Base-by-base conservation (phyloP, 30 jellyfish, hydroid and myxozoan species). In the Turritopsis rubra region DNA sequence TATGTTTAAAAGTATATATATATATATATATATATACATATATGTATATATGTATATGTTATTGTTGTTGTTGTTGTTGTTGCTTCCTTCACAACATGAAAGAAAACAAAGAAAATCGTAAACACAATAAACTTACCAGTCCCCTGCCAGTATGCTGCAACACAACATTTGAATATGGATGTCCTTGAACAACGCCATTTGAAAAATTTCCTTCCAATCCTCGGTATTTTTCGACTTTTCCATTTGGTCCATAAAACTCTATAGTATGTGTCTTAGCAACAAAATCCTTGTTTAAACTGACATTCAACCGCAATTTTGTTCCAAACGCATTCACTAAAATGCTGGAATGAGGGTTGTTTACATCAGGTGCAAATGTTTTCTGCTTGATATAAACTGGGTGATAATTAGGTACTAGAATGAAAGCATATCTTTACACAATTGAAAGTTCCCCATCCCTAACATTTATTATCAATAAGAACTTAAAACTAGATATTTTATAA, bases 41-140 rank as follows among this genome's bases (percentile, higher is more conserved):
- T n/a, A n/a, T n/a, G n/a, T n/a, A n/a, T n/a, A n/a, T n/a, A n/a
- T n/a, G n/a, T n/a, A n/a, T n/a, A n/a, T n/a, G n/a, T n/a, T n/a
- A n/a, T n/a, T n/a, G n/a, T n/a, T n/a, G n/a, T n/a, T n/a, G n/a
- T n/a, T n/a, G n/a, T n/a, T n/a, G n/a, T n/a, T n/a, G n/a, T n/a
- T n/a, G n/a, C n/a, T n/a, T n/a, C n/a, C n/a, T n/a, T n/a, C n/a
- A n/a, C n/a, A n/a, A n/a, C n/a, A n/a, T n/a, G n/a, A n/a, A n/a
- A n/a, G n/a, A n/a, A n/a, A n/a, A n/a, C n/a, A n/a, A n/a, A n/a
- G n/a, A n/a, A n/a, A n/a, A n/a, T n/a, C n/a, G n/a, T n/a, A n/a
- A n/a, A n/a, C n/a, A n/a, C n/a, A n/a, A n/a, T n/a, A 5, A 23
- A 85, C 98, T 66, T 66, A 91, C 98, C 89, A 91, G 24, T 21